Evolutionary conservation across 1,140 invertebrate species (phyloP).

Genomic region (Caenorhabditis tropicalis): DNA sequence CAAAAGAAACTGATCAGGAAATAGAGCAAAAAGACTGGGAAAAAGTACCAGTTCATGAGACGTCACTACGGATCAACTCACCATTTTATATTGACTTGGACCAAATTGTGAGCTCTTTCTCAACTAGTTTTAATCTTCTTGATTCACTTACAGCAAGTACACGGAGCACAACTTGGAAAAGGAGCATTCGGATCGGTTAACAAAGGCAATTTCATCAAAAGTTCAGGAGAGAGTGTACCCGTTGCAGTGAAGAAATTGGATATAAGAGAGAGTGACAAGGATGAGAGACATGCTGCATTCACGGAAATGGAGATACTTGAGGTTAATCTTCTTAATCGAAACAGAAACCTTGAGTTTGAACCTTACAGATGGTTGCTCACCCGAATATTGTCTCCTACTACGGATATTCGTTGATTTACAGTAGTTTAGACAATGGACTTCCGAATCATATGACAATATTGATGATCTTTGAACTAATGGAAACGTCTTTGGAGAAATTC

Average conservation of each 20-base stretch:
- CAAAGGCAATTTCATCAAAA: not conserved
- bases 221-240: not conserved
- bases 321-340: not conserved
- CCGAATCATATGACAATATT: not conserved
- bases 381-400: constrained; percentile 8
- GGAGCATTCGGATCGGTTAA: constrained; percentile 26
- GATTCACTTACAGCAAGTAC: not conserved
- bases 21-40: not conserved
- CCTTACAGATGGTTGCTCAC: constrained; percentile 8
- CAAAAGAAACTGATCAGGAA: too few relatives aligned
- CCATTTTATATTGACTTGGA: not conserved
- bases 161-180: not conserved
- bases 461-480: constrained; percentile 12
- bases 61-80: not conserved
- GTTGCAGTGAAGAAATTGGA: constrained; percentile 22
- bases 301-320: constrained; percentile 14
- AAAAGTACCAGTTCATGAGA: not conserved
- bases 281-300: constrained; percentile 25
- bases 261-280: not conserved
- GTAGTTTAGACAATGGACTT: not conserved
- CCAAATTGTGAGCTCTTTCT: not conserved
- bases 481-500: not conserved
- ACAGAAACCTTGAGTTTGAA: not conserved
- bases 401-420: not conserved
- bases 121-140: not conserved